Percentiles rank a stretch among this genome's conserved stretches.
phyloP scores from a whole-genome alignment of 2,888 invertebrate species.

The Isotomurus palustris region DNA sequence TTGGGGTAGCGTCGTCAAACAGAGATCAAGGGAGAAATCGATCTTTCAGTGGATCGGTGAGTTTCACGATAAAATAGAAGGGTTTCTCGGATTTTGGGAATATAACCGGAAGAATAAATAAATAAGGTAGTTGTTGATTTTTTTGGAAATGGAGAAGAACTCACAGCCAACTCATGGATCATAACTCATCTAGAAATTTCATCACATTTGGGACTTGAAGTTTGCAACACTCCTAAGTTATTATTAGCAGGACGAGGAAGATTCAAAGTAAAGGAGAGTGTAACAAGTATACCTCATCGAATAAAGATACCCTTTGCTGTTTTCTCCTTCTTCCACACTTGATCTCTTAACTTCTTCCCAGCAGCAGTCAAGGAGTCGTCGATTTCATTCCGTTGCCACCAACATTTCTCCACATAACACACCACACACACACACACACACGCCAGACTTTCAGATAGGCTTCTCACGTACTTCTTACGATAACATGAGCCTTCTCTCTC shows the following conservation, averaged over 20 bases:
- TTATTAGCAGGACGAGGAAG: constrained; percentile 15
- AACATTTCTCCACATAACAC: no score
- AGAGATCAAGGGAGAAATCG: no score
- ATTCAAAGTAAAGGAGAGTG: background rate
- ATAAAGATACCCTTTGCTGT: background rate
- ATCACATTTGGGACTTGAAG: constrained; percentile 24
- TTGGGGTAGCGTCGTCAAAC: no score
- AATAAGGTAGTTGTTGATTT: constrained; percentile 7
- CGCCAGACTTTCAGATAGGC: background rate
- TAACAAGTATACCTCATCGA: background rate
- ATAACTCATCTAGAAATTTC: constrained; percentile 37
- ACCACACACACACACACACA: no score
- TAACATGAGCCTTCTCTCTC: constrained; percentile 6
- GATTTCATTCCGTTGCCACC: no score
- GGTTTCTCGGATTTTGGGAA: no score
- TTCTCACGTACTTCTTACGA: constrained; percentile 11
- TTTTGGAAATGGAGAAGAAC: constrained; percentile 1
- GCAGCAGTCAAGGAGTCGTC: background rate
- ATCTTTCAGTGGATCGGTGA: no score
- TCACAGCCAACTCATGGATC: constrained; percentile 23
- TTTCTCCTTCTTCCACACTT: background rate
- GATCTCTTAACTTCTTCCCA: background rate
- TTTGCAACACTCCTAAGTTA: constrained; percentile 10
- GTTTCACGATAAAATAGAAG: no score
- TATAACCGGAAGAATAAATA: constrained; percentile 10